phyloP scores from a whole-genome alignment of 2,797 vertebrate genomes.

The Thunnus albacares region DNA sequence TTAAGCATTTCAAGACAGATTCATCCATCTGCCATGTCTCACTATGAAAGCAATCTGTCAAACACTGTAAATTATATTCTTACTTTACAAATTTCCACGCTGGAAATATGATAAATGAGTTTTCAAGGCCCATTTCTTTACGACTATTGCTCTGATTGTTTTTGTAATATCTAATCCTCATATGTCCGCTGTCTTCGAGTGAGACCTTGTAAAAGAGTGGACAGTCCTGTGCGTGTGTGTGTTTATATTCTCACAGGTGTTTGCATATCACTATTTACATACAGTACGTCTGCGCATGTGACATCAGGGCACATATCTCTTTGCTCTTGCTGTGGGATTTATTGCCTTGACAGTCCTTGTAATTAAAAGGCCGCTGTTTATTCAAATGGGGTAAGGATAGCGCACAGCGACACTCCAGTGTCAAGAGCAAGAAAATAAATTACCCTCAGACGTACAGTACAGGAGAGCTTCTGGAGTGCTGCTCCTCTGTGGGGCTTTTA shows the following conservation, averaged over 20 bases:
- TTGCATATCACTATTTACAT: constrained; percentile 8
- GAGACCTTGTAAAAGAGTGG: constrained; percentile 4
- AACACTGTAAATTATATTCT: constrained; percentile 58
- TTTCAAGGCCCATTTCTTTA: constrained; percentile 30
- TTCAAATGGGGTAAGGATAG: constrained; percentile 50
- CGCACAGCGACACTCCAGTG: constrained; percentile 50
- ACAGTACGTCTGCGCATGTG: constrained; percentile 7
- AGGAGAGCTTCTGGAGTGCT: constrained; percentile 55
- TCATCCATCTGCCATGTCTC: constrained; percentile 73
- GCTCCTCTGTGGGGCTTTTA: constrained; percentile 16
- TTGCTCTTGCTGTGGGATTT: constrained; percentile 43
- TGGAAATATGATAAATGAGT: constrained; percentile 50
- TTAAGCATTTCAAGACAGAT: constrained; percentile 75
- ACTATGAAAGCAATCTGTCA: constrained; percentile 69
- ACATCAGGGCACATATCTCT: constrained; percentile 28
- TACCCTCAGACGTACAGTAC: constrained; percentile 50
- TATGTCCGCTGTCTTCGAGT: neutral
- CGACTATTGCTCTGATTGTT: constrained; percentile 4
- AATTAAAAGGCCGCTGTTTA: constrained; percentile 73
- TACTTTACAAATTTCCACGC: constrained; percentile 45
- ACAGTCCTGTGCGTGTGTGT: neutral
- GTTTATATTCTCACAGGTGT: neutral
- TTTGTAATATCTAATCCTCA: constrained; percentile 9
- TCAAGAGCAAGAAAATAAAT: constrained; percentile 66
- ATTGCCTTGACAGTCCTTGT: constrained; percentile 54